Conservation (phyloP, 2,888 invertebrate genomes). For the Antheraea yamamai region DNA sequence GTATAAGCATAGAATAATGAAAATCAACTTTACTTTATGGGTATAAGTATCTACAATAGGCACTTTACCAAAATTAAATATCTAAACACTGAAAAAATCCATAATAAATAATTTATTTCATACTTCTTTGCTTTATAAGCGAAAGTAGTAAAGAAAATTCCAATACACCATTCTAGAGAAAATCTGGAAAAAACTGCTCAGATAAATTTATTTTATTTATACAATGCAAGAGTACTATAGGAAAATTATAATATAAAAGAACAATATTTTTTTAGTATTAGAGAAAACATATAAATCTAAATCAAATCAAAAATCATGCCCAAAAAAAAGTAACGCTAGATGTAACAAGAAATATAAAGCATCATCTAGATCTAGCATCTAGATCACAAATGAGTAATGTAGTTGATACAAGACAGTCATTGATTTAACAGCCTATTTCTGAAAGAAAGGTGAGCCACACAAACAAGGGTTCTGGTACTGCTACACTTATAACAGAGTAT, state of each 20-base stretch:
- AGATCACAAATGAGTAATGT: not conserved
- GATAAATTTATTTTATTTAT: too few relatives aligned
- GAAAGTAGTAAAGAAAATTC: too few relatives aligned
- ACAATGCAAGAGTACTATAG: not conserved
- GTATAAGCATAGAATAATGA: too few relatives aligned
- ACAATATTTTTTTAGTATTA: not conserved
- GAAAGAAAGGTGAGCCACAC: constrained; percentile 66
- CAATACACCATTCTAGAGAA: too few relatives aligned
- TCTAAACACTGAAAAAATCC: too few relatives aligned
- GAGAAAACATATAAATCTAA: too few relatives aligned
- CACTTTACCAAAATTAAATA: too few relatives aligned
- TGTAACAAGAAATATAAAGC: not conserved
- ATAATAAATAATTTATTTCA: not conserved
- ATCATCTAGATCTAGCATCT: not conserved
- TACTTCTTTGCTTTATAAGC: too few relatives aligned
- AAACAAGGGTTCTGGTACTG: constrained; percentile 43
- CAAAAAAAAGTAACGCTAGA: not conserved
- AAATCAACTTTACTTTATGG: not conserved
- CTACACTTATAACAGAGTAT: constrained; percentile 3
- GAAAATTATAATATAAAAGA: not conserved
- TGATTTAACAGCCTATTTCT: constrained; percentile 40
- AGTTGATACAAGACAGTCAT: constrained; percentile 29
- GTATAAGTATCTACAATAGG: too few relatives aligned
- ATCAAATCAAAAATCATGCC: not conserved
- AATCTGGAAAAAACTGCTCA: too few relatives aligned